These are phyloP conservation scores for Monopis laevigella DNA, from an alignment of 2,888 invertebrate genomes.

Conservation along the genomic window DNA sequence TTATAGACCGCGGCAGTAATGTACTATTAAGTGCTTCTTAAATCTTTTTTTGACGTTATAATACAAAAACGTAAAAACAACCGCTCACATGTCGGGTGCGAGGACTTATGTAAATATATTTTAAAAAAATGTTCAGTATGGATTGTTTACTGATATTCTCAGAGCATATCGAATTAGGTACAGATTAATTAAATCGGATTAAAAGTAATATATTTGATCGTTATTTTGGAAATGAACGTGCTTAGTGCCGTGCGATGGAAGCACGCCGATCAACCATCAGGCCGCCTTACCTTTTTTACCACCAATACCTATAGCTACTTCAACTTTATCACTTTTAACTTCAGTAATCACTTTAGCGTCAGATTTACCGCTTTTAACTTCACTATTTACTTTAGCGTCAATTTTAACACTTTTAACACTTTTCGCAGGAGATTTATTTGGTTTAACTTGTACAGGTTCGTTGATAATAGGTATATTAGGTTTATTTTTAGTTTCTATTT, in stretches of 20 bases:
- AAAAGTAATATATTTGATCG: constrained; percentile 56
- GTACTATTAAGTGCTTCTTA: no score
- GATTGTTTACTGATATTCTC: no score
- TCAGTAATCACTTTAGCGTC: constrained; percentile 18
- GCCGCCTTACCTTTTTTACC: constrained; percentile 30
- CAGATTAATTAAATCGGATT: no score
- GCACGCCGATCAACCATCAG: constrained; percentile 57
- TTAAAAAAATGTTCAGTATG: no score
- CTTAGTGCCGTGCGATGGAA: constrained; percentile 48
- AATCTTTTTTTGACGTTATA: no score
- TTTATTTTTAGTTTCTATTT: constrained; percentile 23
- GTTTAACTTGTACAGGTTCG: constrained; percentile 39
- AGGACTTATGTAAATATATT: no score
- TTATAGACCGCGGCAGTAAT: no score
- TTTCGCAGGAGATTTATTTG: background rate
- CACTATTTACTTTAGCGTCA: constrained; percentile 22
- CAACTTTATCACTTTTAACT: constrained; percentile 4
- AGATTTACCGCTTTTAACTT: constrained; percentile 22
- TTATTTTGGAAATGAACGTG: constrained; percentile 57
- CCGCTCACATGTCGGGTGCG: no score
- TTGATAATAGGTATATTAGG: constrained; percentile 23
- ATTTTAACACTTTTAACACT: constrained; percentile 20
- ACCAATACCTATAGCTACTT: constrained; percentile 23
- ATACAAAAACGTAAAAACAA: no score
- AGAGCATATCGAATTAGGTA: no score